Evolutionary conservation across 2,113 vertebrate species (phyloP), one percentile per base, ranked within the genome.

Genomic region (Lynx canadensis): DNA sequence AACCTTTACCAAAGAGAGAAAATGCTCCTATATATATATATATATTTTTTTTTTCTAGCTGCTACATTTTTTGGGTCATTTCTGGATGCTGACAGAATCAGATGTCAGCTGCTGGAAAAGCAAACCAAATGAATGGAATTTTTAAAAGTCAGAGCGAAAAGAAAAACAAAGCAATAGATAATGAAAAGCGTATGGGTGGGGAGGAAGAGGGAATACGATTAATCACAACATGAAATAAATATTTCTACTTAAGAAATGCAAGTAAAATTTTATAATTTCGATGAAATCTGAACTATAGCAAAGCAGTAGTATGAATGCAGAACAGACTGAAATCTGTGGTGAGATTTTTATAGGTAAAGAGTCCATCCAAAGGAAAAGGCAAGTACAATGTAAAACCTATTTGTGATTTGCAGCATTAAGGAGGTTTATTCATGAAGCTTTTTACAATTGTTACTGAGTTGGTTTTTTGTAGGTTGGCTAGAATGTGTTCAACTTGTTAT

Each of bases 101-200:
- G 97, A 98, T 97, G 97, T 97, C 97, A 98, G 95, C 68, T 94
- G 71, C 38, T 92, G 91, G 45, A 95, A 96, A 96, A 91, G 55
- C 80, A 92, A 97, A 91, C 60, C 93, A 87, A 97, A 96, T 69
- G 69, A 95, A 83, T 89, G 29, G 27, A 93, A 91, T 89, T 96
- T 96, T 95, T 60, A 25, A 79, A 94, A 93, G 21, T 97, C 69
- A 94, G 38, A 97, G 55, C 15, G 95, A 85, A 97, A 96, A 86
- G 87, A 52, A 97, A 97, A 97, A 91, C 38, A 97, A 95, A 13
- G 33, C 33, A 96, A 85, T 66, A 81, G 74, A 92, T 93, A 92
- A 95, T 96, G 80, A 83, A 96, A 85, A 94, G 29, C 91, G 65
- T 93, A 66, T 52, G 38, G 65, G 15, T 55, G 25, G 50, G 48